phyloP scores from a whole-genome alignment of 2,113 vertebrate species.

The Crotalus horridus region DNA sequence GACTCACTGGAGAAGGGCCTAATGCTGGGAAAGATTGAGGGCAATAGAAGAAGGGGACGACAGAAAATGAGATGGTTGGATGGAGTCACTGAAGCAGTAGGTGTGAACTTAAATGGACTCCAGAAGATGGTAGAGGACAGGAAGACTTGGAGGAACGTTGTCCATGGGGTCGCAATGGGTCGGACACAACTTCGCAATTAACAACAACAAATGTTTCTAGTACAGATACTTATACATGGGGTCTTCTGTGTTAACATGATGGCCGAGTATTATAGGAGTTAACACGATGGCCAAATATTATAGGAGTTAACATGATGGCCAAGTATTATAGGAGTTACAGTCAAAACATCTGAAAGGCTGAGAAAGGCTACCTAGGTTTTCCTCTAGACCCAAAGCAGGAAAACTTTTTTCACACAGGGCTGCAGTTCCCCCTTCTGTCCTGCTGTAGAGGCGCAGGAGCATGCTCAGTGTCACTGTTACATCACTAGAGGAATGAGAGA shows the following conservation, averaged over 20 bases:
- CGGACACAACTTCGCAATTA: too few species aligned
- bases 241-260: not conserved
- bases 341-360: not conserved
- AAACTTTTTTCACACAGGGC: not conserved
- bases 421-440: not conserved
- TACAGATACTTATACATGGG: not conserved
- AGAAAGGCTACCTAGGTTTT: not conserved
- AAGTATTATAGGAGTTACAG: not conserved
- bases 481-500: not conserved
- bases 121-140: too few species aligned
- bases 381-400: not conserved
- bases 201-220: not conserved
- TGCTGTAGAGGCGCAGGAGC: not conserved
- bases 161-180: too few species aligned
- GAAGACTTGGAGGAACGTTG: too few species aligned
- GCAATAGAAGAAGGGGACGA: too few species aligned
- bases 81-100: too few species aligned
- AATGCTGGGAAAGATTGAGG: too few species aligned
- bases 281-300: too few species aligned
- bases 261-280: not conserved
- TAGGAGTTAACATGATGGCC: too few species aligned
- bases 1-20: too few species aligned
- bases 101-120: too few species aligned
- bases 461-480: not conserved
- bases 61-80: too few species aligned